phyloP scores from a whole-genome alignment of 2,888 invertebrate genomes.

The Parasteatoda lunata region DNA sequence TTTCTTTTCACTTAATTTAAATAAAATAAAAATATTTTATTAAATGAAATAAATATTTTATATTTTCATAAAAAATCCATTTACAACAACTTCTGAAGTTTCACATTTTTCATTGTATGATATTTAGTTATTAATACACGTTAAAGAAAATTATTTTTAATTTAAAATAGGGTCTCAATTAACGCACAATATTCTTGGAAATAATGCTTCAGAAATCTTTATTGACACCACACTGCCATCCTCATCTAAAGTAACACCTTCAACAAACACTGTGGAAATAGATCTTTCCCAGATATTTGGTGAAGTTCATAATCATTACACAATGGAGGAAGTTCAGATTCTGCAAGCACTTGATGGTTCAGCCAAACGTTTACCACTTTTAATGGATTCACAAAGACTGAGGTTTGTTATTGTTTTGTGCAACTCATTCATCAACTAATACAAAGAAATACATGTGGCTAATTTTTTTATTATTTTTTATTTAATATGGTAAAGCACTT shows the following conservation, averaged over 20 bases:
- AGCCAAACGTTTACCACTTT: constrained; percentile 95
- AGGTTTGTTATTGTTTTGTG: constrained; percentile 72
- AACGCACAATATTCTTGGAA: constrained; percentile 58
- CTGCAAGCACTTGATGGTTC: constrained; percentile 96
- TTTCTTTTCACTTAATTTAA: too few relatives aligned
- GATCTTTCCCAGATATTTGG: constrained; percentile 54
- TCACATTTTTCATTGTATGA: not conserved
- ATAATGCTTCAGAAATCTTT: constrained; percentile 41
- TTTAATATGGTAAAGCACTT: too few relatives aligned
- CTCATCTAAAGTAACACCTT: constrained; percentile 23
- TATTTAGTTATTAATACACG: not conserved
- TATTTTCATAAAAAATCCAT: too few relatives aligned
- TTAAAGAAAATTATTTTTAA: not conserved
- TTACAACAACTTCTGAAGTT: too few relatives aligned
- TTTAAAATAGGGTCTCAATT: constrained; percentile 39
- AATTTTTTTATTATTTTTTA: too few relatives aligned
- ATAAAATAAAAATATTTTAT: too few relatives aligned
- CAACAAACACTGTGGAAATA: constrained; percentile 26
- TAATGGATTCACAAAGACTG: constrained; percentile 94
- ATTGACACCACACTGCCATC: constrained; percentile 26
- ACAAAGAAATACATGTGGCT: too few relatives aligned
- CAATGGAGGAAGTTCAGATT: constrained; percentile 73
- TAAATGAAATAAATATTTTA: too few relatives aligned
- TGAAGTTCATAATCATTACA: constrained; percentile 38
- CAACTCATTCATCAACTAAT: too few relatives aligned